These are phyloP conservation scores for Lucinisca nassula DNA, from an alignment of 2,888 invertebrate species.

Conservation along the genomic window DNA sequence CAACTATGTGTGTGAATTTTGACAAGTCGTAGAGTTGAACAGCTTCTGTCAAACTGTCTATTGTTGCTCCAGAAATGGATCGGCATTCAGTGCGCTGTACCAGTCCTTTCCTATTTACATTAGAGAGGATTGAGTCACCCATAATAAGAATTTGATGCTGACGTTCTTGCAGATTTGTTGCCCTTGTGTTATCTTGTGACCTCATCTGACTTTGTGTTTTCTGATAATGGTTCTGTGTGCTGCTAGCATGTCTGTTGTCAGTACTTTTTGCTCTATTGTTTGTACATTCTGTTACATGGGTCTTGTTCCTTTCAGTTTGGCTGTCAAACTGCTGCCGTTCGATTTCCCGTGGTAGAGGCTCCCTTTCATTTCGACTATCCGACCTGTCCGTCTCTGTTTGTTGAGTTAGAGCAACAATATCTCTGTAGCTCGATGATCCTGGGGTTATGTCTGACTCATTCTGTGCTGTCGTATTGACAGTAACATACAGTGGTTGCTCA, in stretches of 20 bases:
- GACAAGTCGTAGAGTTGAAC: not conserved
- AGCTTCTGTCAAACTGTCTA: not conserved
- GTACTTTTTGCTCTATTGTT: too few species aligned
- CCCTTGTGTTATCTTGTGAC: too few species aligned
- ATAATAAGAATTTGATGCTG: not conserved
- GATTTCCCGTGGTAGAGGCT: too few species aligned
- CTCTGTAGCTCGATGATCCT: not conserved
- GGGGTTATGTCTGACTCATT: not conserved
- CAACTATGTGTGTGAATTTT: not conserved
- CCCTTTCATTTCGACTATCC: too few species aligned
- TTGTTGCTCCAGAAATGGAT: not conserved
- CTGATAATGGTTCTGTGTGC: too few species aligned
- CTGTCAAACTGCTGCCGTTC: not conserved
- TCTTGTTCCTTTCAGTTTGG: too few species aligned
- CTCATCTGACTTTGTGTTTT: too few species aligned
- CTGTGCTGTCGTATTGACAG: not conserved
- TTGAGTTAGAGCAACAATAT: not conserved
- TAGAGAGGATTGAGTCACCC: not conserved
- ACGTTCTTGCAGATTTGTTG: not conserved
- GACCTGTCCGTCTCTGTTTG: too few species aligned
- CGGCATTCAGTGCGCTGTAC: not conserved
- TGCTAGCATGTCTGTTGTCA: too few species aligned
- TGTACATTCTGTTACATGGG: too few species aligned
- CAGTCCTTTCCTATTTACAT: conserved; percentile 6
- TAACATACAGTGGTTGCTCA: not conserved